Percentiles rank a stretch among this genome's conserved stretches.
Evolutionary conservation across 2,797 vertebrate genomes (phyloP).

Genomic region (Brachymystax lenok): DNA sequence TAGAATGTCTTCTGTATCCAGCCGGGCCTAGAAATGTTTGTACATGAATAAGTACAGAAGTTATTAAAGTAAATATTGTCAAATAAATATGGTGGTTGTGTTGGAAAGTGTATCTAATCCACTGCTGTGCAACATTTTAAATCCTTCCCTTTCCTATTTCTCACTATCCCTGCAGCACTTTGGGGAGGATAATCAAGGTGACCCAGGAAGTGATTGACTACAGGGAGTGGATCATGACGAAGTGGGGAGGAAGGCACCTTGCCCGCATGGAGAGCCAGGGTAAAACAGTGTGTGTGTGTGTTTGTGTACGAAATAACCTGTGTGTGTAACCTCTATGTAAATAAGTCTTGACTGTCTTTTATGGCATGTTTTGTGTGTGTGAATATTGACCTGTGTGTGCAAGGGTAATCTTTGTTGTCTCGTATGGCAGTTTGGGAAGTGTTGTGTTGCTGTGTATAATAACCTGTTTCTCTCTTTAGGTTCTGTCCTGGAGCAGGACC

Average conservation of each 20-base stretch:
- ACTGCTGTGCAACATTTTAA: constrained; percentile 2
- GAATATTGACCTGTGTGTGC: not conserved
- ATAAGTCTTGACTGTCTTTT: too few species aligned
- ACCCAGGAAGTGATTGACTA: constrained; percentile 97
- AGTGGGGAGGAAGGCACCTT: constrained; percentile 85
- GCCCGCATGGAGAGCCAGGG: constrained; percentile 77
- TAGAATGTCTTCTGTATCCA: not conserved
- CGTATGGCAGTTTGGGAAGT: constrained; percentile 14
- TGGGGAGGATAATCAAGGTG: constrained; percentile 95
- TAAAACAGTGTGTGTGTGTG: constrained; percentile 48
- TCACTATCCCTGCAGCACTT: constrained; percentile 76
- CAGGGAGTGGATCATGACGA: constrained; percentile 94
- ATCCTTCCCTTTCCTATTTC: not conserved
- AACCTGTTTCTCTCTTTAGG: constrained; percentile 9
- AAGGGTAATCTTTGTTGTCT: too few species aligned
- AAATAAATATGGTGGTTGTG: not conserved
- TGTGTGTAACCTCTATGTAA: not conserved
- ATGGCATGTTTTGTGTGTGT: too few species aligned
- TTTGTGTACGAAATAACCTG: not conserved
- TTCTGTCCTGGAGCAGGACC: constrained; percentile 53
- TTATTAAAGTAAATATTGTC: not conserved
- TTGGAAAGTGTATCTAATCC: not conserved
- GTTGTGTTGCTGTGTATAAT: not conserved
- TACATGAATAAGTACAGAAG: not conserved
- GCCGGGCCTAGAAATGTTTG: not conserved